Evolutionary conservation across 1,140 invertebrate genomes (phyloP).

Genomic region (Cepaea nemoralis): DNA sequence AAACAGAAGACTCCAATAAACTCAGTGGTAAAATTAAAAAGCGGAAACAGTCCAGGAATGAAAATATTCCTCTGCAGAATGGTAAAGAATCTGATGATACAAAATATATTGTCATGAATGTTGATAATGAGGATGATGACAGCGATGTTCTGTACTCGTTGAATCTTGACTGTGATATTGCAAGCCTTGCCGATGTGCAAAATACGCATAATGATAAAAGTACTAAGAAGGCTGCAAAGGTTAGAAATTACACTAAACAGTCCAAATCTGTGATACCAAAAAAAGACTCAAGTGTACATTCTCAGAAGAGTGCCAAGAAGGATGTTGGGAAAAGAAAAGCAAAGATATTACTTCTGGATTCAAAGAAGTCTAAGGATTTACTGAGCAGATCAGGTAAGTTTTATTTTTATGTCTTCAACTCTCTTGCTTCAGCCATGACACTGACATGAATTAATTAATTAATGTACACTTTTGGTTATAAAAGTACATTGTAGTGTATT

Average conservation of each 20-base stretch:
- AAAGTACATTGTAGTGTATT: too few species aligned
- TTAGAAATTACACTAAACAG: not conserved
- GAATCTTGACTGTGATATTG: slow-evolving; percentile 33
- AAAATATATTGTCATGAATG: not conserved
- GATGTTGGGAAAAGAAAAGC: slow-evolving; percentile 23
- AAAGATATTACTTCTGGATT: slow-evolving; percentile 22
- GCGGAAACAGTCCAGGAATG: not conserved
- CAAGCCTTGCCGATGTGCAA: not conserved
- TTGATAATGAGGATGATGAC: slow-evolving; percentile 29
- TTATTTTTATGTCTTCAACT: not conserved
- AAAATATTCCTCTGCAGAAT: not conserved
- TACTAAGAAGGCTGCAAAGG: not conserved
- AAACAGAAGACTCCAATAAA: not conserved
- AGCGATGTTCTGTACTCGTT: slow-evolving; percentile 36
- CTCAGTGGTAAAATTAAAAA: not conserved
- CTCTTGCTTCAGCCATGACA: too few species aligned
- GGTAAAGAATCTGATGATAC: not conserved
- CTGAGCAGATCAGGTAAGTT: slow-evolving; percentile 28
- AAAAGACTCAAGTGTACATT: not conserved
- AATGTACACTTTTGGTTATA: too few species aligned
- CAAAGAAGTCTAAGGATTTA: slow-evolving; percentile 31
- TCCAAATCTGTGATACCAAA: slow-evolving; percentile 19
- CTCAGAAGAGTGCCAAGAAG: not conserved
- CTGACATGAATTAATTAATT: too few species aligned
- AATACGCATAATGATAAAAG: not conserved